Evolutionary conservation across 2,888 invertebrate genomes (phyloP), one percentile per base, ranked within the genome.

Genomic region (Apodemia duryi): DNA sequence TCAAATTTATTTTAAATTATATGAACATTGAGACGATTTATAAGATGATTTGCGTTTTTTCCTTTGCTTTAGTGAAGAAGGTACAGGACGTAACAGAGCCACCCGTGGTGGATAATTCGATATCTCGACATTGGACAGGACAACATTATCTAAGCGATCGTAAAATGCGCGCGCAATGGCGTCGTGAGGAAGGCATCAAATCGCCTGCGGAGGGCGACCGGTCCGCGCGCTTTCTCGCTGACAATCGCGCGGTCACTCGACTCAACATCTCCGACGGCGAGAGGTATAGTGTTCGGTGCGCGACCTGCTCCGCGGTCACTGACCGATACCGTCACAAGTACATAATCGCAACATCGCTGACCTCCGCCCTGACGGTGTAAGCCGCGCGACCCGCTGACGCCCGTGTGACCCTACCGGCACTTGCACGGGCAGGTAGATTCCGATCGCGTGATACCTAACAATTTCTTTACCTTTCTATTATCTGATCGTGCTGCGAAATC

Each of bases 161-260:
- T 74, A 75, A 73, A 84, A 73, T 89, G 91, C 91, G 91, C 91
- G 91, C 91, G 89, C 91, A 88, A 76, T 73, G 77, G 86, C 85
- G 87, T 85, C 85, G 85, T 78, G 88, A 85, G 85, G 88, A 88
- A 89, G 86, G 88, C 84, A 79, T 87, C 90, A 91, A 86, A 90
- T 83, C 87, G 91, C 84, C 84, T 84, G 84, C 86, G 87, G 88
- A 87, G 86, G 87, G 91, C 91, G 86, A 73, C 75, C 86, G 81
- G 80, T 78, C 78, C 86, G 88, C 88, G 86, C 91, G 91, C 80
- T 84, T 86, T 77, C 72, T 74, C 70, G 76, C 77, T 80, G 79
- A 79, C 78, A 74, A 80, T 82, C 79, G 75, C 60, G 35, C 63
- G 52, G 57, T 57, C 57, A 82, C 81, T 79, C 77, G 82, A 82